Base-by-base conservation (phyloP, 2,888 invertebrate species). In the Cyclophora albipunctata region DNA sequence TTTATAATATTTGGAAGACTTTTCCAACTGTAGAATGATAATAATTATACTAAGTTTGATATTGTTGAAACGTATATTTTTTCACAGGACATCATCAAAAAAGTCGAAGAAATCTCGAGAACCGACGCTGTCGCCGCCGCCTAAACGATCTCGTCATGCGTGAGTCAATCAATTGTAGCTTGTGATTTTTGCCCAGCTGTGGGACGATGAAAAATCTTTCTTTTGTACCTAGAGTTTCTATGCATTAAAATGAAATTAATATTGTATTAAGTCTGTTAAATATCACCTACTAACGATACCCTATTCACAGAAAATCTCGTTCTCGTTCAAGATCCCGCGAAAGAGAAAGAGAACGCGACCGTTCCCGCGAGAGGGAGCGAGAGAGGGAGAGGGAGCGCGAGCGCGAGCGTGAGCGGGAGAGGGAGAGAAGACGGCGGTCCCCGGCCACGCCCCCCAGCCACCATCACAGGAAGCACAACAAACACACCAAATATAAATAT, bases 91-190 rank as follows among this genome's bases (percentile, higher is more conserved):
- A n/a, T 69, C 84, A 4, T 85, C 86, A 2, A 87, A 81, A 58
- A 89, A 89, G 55, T 86, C 88, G 0, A 89, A 89, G 66, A 87
- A 86, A 61, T 88, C 89, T 1, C 75, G 85, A 35, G 89, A 89
- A 47, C 71, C 78, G 0, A 82, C 89, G 2, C 53, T 83, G 42
- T 89, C 89, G 2, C 88, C 89, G 37, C 87, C 88, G 2, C 77
- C 77, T 34, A 87, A 87, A 57, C 70, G 83, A 46, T 75, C 80
- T 2, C 71, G 88, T 34, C 73, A 84, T 52, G 68, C 68, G 83
- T 84, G 57, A 62, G 63, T 56, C 40, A 46, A 7, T 7, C 20
- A 20, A 20, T 20, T 20, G 20, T 20, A 20, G 20, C 20, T 20
- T 20, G 20, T 20, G 20, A 20, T 20, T 20, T n/a, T 20, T 20